phyloP scores from a whole-genome alignment of 2,797 vertebrate species.

The Tokudaia tokunoshimensis region DNA sequence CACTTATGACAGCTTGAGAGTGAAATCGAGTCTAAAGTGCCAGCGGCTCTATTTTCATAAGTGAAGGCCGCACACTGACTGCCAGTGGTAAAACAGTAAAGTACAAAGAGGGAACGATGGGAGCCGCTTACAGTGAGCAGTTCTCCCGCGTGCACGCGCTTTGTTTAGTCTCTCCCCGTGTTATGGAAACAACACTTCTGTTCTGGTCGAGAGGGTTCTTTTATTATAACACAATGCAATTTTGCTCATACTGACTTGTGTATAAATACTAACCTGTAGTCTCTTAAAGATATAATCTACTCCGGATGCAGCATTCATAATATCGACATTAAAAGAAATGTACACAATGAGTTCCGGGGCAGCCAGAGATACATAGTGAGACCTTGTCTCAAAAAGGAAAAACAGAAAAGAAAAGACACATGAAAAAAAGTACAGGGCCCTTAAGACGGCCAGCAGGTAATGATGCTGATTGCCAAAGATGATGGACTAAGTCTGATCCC shows the following conservation, averaged over 20 bases:
- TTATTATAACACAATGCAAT: slow-evolving; percentile 73
- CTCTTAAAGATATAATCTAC: slow-evolving; percentile 61
- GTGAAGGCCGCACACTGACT: slow-evolving; percentile 75
- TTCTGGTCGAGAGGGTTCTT: slow-evolving; percentile 73
- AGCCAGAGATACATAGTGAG: not conserved
- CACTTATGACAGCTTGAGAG: slow-evolving; percentile 81
- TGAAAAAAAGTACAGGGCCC: not conserved
- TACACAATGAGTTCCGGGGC: not conserved
- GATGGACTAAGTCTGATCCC: not conserved
- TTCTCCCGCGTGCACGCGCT: slow-evolving; percentile 35
- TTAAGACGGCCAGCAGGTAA: not conserved
- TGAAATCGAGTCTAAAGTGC: slow-evolving; percentile 77
- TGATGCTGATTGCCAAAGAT: too few species aligned
- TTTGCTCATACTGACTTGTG: slow-evolving; percentile 59
- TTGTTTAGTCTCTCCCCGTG: slow-evolving; percentile 66
- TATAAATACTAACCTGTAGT: slow-evolving; percentile 58
- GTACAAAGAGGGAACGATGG: slow-evolving; percentile 49
- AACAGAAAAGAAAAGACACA: not conserved
- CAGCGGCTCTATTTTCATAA: slow-evolving; percentile 80
- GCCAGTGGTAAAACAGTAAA: slow-evolving; percentile 72
- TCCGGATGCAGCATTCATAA: slow-evolving; percentile 53
- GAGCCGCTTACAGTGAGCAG: slow-evolving; percentile 50
- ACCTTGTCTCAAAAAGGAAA: not conserved
- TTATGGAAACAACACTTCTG: slow-evolving; percentile 74
- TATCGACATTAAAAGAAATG: slow-evolving; percentile 15